Percentiles rank a stretch among this genome's conserved stretches.
Conservation (phyloP, 2,888 invertebrate species). For the Chouioia cunea region DNA sequence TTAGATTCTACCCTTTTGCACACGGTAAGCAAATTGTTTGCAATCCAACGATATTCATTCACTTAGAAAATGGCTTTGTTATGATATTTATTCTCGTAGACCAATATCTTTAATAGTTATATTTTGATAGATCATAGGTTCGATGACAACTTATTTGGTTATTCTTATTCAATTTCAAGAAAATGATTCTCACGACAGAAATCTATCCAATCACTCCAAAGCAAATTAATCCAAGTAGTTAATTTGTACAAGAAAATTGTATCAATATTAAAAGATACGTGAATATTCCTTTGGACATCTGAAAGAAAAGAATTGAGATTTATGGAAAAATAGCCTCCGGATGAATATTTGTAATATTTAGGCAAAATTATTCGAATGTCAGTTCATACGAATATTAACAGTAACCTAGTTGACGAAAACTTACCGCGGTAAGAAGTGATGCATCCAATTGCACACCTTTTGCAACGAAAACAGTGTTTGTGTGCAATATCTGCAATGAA, state of each 20-base stretch:
- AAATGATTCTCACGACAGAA: slow-evolving; percentile 8
- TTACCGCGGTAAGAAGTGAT: slow-evolving; percentile 55
- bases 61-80: background rate
- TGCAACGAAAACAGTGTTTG: slow-evolving; percentile 54
- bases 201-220: background rate
- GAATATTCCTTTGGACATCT: slow-evolving; percentile 57
- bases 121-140: slow-evolving; percentile 38
- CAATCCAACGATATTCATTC: background rate
- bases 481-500: slow-evolving; percentile 59
- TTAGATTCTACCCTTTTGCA: slow-evolving; percentile 44
- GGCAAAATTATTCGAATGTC: background rate
- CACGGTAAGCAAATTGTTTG: slow-evolving; percentile 35
- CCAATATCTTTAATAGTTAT: too few relatives aligned
- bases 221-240: background rate
- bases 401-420: slow-evolving; percentile 3
- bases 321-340: too few relatives aligned
- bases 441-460: slow-evolving; percentile 56
- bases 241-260: slow-evolving; percentile 52
- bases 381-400: background rate
- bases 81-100: background rate
- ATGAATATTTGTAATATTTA: too few relatives aligned
- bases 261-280: slow-evolving; percentile 59
- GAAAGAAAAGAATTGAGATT: slow-evolving; percentile 25
- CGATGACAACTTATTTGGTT: slow-evolving; percentile 42
- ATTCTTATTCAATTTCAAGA: slow-evolving; percentile 45